Evolutionary conservation across 2,888 invertebrate species (phyloP).

Genomic region (Drosophila subquinaria): DNA sequence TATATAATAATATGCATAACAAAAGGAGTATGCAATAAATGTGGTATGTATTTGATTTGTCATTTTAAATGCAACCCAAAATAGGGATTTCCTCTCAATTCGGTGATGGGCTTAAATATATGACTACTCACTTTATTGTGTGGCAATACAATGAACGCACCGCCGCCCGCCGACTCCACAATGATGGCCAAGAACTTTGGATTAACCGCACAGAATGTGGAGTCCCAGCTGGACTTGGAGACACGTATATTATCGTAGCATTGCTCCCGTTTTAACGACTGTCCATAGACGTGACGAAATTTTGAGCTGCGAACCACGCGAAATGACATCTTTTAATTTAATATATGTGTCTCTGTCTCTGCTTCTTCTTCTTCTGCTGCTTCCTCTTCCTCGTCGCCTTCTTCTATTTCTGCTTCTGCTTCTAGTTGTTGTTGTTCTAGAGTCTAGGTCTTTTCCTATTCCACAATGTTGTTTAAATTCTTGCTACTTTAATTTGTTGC

Average conservation of each 20-base stretch:
- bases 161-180: constrained; percentile 98
- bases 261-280: constrained; percentile 96
- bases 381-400: constrained; percentile 6
- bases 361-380: not conserved
- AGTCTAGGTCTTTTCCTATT: constrained; percentile 22
- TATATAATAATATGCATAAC: constrained; percentile 14
- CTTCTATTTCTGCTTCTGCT: not conserved
- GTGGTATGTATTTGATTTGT: not conserved
- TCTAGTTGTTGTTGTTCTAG: constrained; percentile 5
- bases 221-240: constrained; percentile 99
- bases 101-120: constrained; percentile 1
- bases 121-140: constrained; percentile 92
- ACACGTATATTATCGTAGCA: constrained; percentile 99
- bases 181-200: constrained; percentile 99
- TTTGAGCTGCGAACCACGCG: constrained; percentile 98
- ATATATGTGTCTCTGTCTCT: constrained; percentile 11
- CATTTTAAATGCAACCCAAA: constrained; percentile 33
- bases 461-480: constrained; percentile 7
- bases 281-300: constrained; percentile 97
- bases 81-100: constrained; percentile 33
- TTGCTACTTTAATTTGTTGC: constrained; percentile 11
- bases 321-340: constrained; percentile 92
- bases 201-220: constrained; percentile 99
- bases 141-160: constrained; percentile 97
- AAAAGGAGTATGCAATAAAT: not conserved